Evolutionary conservation across 2,888 invertebrate genomes (phyloP), one percentile per base, ranked within the genome.

Genomic region (Drosophila peninsularis): DNA sequence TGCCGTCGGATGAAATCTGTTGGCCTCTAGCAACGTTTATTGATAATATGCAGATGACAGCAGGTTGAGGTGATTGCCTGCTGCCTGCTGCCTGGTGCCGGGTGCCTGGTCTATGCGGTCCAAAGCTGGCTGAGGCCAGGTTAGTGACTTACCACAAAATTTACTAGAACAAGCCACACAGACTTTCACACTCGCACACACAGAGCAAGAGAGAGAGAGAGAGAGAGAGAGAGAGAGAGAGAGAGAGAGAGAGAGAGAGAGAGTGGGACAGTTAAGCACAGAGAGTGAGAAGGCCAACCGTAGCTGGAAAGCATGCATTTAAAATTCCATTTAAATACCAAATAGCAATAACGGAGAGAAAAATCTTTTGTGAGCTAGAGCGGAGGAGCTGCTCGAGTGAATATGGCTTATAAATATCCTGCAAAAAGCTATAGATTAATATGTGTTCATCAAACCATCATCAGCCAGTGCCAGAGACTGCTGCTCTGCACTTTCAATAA

Each of bases 301-400:
- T 50, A 19, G 41, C 19, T 49, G 55, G 19, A 53, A 14, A 39
- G 53, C 45, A 67, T 75, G 65, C 63, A 65, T 77, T 64, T 65
- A 67, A 74, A 70, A 83, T 77, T 83, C 67, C 71, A 83, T 86
- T 83, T 68, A 71, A 82, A 82, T 86, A 32, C 49, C 73, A 72
- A 72, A 77, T 60, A 42, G 36, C 67, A 61, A 60, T 30, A 62
- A 44, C 45, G 36, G 14, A 54, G 27, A 19, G 58, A 49, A 68
- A 65, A 72, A 60, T 71, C 60, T 55, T 52, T 63, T 66, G 55
- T 75, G 52, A 45, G 54, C 34, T 19, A 14, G 14, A 13, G 5
- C 3, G 11, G 5, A 17, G 4, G 27, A 50, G 14, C 42, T 36
- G 19, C 5, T 5, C 24, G 2, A 4, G 14, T 11, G 36, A 13